Percentiles rank a stretch among this genome's conserved stretches.
phyloP scores from a whole-genome alignment of 2,113 vertebrate species.

The Oceanites oceanicus region DNA sequence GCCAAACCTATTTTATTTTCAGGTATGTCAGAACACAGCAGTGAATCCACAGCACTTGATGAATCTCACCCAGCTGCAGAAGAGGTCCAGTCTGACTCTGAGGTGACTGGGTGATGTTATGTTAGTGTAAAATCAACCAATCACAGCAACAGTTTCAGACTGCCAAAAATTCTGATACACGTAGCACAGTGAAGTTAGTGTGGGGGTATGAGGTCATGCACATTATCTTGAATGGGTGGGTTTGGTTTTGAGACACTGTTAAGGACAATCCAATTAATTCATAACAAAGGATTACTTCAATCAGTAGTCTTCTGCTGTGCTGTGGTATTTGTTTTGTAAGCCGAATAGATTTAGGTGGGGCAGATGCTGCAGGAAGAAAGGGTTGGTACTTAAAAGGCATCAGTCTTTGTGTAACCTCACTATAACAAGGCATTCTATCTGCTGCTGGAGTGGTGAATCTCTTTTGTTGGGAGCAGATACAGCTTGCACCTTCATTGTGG shows the following conservation, averaged over 20 bases:
- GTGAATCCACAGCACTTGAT: slow-evolving; percentile 64
- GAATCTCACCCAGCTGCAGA: slow-evolving; percentile 67
- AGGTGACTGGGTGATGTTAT: slow-evolving; percentile 71
- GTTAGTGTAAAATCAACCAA: slow-evolving; percentile 13
- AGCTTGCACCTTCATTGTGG: neutral
- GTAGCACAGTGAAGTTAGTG: neutral
- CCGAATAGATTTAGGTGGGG: neutral
- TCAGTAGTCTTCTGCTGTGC: neutral
- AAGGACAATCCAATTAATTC: neutral
- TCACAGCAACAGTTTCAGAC: slow-evolving; percentile 37
- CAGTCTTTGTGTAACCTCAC: neutral
- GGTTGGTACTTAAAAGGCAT: neutral
- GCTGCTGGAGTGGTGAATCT: neutral
- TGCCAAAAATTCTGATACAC: neutral
- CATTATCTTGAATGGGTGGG: neutral
- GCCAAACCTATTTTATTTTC: slow-evolving; percentile 74
- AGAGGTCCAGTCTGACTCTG: slow-evolving; percentile 67
- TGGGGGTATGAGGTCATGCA: neutral
- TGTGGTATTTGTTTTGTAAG: neutral
- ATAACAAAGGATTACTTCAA: neutral
- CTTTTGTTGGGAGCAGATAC: neutral
- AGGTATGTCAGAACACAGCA: slow-evolving; percentile 77
- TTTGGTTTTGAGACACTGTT: neutral
- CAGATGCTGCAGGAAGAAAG: neutral
- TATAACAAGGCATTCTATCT: neutral